Evolutionary conservation across 1,140 invertebrate genomes (phyloP).

Genomic region (Oedothorax gibbosus): DNA sequence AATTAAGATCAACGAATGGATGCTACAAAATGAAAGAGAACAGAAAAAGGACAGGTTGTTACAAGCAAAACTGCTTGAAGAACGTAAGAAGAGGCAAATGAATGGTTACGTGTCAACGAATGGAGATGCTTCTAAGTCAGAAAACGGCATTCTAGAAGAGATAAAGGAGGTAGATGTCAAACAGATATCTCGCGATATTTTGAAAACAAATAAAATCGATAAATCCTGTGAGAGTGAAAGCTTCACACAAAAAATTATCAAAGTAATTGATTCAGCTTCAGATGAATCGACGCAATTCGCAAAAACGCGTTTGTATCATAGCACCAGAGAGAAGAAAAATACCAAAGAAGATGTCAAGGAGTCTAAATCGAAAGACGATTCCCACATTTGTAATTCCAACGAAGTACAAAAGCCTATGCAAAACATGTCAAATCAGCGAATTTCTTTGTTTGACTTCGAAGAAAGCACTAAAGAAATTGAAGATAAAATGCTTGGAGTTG

Average conservation of each 20-base stretch:
- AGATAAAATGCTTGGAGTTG: background rate
- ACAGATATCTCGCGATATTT: background rate
- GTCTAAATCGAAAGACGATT: conserved; percentile 36
- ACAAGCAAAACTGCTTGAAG: conserved; percentile 17
- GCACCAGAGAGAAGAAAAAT: conserved; percentile 11
- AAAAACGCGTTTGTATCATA: conserved; percentile 33
- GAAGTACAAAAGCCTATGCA: background rate
- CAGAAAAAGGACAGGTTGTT: conserved; percentile 34
- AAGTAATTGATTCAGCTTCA: conserved; percentile 21
- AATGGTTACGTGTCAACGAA: conserved; percentile 12
- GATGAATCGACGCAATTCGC: conserved; percentile 23
- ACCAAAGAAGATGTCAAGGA: conserved; percentile 2
- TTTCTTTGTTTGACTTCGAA: background rate
- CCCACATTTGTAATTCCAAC: background rate
- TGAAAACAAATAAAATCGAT: conserved; percentile 16
- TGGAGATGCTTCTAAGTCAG: background rate
- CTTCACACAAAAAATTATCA: conserved; percentile 46
- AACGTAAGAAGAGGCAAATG: conserved; percentile 28
- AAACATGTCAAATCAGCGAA: background rate
- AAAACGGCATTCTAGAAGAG: conserved; percentile 11
- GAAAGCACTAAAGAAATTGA: background rate
- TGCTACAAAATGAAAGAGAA: conserved; percentile 49
- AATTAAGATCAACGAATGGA: conserved; percentile 55
- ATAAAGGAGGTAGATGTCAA: background rate
- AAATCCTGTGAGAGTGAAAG: conserved; percentile 1